Percentiles rank a stretch among this genome's conserved stretches.
These are phyloP conservation scores for Sapayoa aenigma DNA, from an alignment of 2,113 vertebrate species.

Conservation along the genomic window DNA sequence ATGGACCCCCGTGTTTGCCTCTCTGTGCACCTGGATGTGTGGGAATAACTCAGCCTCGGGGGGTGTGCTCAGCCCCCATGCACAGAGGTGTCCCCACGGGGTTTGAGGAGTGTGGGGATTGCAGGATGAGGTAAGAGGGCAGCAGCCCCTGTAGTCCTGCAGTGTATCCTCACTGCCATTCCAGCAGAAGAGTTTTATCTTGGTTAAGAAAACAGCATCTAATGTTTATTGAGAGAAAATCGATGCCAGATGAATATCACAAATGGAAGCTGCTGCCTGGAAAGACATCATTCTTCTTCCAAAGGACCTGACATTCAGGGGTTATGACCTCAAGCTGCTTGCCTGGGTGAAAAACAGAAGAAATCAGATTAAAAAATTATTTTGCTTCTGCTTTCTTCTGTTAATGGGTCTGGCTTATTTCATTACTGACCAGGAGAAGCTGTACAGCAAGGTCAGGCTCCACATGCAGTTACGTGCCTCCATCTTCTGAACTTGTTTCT, in stretches of 20 bases:
- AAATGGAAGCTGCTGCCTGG: not conserved
- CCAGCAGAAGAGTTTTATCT: not conserved
- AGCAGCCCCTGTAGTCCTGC: not conserved
- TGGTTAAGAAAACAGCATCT: not conserved
- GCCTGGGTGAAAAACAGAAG: not conserved
- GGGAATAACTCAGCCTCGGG: rapidly evolving
- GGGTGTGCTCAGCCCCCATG: not conserved
- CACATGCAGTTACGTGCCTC: not conserved
- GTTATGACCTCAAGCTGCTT: not conserved
- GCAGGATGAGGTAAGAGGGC: not conserved
- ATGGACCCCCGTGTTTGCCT: rapidly evolving
- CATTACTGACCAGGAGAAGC: not conserved
- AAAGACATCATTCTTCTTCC: not conserved
- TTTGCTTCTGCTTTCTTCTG: not conserved
- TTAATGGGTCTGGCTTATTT: not conserved
- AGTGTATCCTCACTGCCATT: rapidly evolving
- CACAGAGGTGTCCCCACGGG: not conserved
- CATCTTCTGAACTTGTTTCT: not conserved
- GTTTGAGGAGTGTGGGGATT: not conserved
- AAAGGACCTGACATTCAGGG: not conserved
- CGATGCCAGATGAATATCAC: not conserved
- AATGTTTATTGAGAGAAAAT: not conserved
- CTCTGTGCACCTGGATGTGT: rapidly evolving
- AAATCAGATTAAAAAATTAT: not conserved
- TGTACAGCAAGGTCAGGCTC: not conserved